Conservation (phyloP, 2,113 vertebrate species). For the Leuciscus idus region DNA sequence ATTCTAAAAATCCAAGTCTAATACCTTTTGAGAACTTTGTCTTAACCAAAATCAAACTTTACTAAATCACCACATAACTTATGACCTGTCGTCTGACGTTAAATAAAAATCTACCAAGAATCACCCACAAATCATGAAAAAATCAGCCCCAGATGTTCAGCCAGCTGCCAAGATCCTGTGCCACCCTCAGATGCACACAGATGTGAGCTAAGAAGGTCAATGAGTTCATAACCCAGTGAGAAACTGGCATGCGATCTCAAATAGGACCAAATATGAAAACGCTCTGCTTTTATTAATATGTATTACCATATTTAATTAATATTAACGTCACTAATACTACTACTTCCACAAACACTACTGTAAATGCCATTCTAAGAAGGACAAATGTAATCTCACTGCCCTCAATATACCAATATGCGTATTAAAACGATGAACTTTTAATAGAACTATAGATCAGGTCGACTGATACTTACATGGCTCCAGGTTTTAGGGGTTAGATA, state of each 20-base stretch:
- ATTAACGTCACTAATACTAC: not conserved
- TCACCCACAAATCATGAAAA: not conserved
- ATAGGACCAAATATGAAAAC: not conserved
- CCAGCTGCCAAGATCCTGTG: slow-evolving; percentile 5
- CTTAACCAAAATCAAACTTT: not conserved
- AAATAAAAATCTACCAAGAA: slow-evolving; percentile 1
- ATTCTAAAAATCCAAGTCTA: not conserved
- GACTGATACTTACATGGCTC: slow-evolving; percentile 47
- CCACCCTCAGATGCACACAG: slow-evolving; percentile 5
- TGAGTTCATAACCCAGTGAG: not conserved
- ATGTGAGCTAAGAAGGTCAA: not conserved
- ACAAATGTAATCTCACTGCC: not conserved
- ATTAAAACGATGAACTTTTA: not conserved
- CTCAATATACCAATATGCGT: not conserved
- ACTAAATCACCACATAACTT: not conserved
- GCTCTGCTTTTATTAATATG: not conserved
- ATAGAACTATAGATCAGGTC: not conserved
- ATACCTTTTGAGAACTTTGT: not conserved
- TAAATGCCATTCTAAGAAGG: not conserved
- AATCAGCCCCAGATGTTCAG: slow-evolving; percentile 16
- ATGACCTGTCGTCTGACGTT: not conserved
- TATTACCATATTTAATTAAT: not conserved
- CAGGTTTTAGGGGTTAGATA: slow-evolving; percentile 20
- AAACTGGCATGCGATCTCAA: not conserved
- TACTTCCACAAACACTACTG: not conserved